Base-by-base conservation (phyloP, 2,113 vertebrate species). In the Ptilorrhoa leucosticta region DNA sequence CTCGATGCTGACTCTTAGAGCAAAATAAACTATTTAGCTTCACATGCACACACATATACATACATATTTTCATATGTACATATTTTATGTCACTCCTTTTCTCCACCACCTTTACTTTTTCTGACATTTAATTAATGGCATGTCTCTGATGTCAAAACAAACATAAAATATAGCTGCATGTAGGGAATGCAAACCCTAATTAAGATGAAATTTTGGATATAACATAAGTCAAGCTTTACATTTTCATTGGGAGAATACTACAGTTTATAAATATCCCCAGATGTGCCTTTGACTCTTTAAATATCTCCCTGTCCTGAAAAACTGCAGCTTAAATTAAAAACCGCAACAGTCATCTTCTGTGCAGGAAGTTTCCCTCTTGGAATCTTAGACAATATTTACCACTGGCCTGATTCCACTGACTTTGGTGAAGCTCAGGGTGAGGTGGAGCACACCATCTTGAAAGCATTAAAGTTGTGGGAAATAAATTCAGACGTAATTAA, bases 251-350 rank as follows among this genome's bases (percentile, higher is more conserved):
- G 93, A 94, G 91, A 96, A 87, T 96, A 96, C 79, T 96, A 51
- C 47, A 84, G 85, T 95, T 97, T 97, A 96, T 91, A 97, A 97
- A 97, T 95, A 92, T 96, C 98, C 97, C 97, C 97, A 98, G 97
- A 97, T 98, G 98, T 97, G 93, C 53, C 76, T 78, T 93, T 68
- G 95, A 93, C 61, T 90, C 85, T 95, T 89, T 93, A 90, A 97
- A 86, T 96, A 94, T 93, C 92, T 92, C 94, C 95, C 94, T 85
- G 64, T 70, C 83, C 82, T 84, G 58, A 94, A 96, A 97, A 95
- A 63, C 30, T 96, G 84, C 94, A 94, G 50, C 85, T 94, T 96
- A 97, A 97, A 97, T 95, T 95, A 93, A 82, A 97, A 97, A 97
- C 91, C 97, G 89, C 76, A 96, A 75, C 81, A 96, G 94, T 93